Evolutionary conservation across 1,140 invertebrate species (phyloP).

Genomic region (Orchestia grillus): DNA sequence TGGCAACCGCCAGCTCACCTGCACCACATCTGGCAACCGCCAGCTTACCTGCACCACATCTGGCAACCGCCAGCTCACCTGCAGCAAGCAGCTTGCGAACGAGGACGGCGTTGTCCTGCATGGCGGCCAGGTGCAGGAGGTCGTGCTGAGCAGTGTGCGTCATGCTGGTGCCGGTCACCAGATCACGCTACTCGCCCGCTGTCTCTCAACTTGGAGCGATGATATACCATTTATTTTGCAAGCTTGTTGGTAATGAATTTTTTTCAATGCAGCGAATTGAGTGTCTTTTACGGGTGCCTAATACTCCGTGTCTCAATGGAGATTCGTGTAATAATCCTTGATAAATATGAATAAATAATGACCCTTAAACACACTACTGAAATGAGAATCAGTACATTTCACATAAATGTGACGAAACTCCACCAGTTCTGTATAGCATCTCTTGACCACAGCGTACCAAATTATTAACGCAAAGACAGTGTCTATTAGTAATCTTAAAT

Average conservation of each 20-base stretch:
- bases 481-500: too few relatives aligned
- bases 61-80: neutral
- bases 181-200: neutral
- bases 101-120: neutral
- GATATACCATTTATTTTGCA: neutral
- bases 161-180: neutral
- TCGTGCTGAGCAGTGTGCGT: neutral
- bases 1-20: too few relatives aligned
- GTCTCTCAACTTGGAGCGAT: neutral
- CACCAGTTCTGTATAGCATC: too few relatives aligned
- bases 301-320: neutral
- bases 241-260: neutral
- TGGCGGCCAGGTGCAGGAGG: neutral
- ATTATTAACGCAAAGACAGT: too few relatives aligned
- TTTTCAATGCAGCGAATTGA: neutral
- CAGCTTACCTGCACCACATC: too few relatives aligned
- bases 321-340: neutral
- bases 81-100: neutral
- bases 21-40: too few relatives aligned
- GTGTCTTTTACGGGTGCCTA: neutral
- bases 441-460: too few relatives aligned
- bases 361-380: neutral
- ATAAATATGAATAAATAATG: neutral
- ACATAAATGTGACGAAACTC: too few relatives aligned
- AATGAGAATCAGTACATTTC: neutral